These are phyloP conservation scores for Rousettus madagascariensis DNA, from an alignment of 2,797 vertebrate species.

Conservation along the genomic window DNA sequence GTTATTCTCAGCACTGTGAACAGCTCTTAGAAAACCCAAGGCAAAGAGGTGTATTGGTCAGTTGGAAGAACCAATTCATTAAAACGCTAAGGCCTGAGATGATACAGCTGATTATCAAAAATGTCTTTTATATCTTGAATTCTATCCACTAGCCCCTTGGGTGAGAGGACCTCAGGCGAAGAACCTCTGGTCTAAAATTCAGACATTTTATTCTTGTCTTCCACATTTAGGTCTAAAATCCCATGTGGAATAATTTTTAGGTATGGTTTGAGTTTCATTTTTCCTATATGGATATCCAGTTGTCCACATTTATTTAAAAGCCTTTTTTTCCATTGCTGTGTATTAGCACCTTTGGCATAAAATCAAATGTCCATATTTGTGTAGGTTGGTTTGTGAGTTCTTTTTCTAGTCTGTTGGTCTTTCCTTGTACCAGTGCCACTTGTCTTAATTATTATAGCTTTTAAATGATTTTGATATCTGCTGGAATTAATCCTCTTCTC, in stretches of 20 bases:
- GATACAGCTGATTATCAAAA: not conserved
- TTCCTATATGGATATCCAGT: not conserved
- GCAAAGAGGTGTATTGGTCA: not conserved
- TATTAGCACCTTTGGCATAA: not conserved
- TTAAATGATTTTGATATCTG: not conserved
- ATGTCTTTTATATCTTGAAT: not conserved
- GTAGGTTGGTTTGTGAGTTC: not conserved
- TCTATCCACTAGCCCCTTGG: not conserved
- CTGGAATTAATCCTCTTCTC: not conserved
- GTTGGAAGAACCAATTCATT: not conserved
- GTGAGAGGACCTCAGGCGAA: not conserved
- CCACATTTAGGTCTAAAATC: not conserved
- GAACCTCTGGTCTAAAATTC: not conserved
- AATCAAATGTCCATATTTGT: not conserved
- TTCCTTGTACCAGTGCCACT: not conserved
- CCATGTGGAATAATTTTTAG: not conserved
- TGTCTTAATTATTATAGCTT: not conserved
- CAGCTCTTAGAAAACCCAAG: not conserved
- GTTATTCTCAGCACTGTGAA: not conserved
- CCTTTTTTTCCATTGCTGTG: not conserved
- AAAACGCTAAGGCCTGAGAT: not conserved
- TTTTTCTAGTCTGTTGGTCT: not conserved
- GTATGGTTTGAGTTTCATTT: not conserved
- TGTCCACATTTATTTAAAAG: not conserved
- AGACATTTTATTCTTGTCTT: not conserved